These are phyloP conservation scores for Umimayanthus kanabou DNA, from an alignment of 92 coral and sea anemone genomes.

Conservation along the genomic window DNA sequence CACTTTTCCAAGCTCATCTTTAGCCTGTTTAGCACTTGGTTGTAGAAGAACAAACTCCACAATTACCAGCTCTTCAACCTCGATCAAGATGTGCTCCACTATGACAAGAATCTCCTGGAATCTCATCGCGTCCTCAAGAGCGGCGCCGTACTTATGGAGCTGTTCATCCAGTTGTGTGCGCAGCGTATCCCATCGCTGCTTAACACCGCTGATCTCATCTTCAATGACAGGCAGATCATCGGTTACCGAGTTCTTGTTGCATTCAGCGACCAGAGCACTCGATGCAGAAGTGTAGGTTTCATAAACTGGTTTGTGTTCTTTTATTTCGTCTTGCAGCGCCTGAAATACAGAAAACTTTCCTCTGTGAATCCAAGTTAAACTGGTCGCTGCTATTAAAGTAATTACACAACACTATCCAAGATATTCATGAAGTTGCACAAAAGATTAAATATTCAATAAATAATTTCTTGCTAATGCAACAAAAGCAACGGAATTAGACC, in stretches of 20 bases:
- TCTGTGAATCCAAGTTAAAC: background rate
- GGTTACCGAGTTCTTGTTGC: constrained; percentile 62
- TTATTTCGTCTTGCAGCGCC: constrained; percentile 86
- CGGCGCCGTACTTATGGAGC: constrained; percentile 59
- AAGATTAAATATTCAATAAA: too few relatives aligned
- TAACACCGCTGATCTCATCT: constrained; percentile 71
- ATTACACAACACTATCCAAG: too few relatives aligned
- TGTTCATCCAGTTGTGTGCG: constrained; percentile 65
- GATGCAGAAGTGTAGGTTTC: constrained; percentile 62
- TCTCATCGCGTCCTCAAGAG: constrained; percentile 76
- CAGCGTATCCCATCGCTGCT: constrained; percentile 80
- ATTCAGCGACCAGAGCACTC: constrained; percentile 58
- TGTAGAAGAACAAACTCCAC: constrained; percentile 67
- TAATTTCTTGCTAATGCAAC: too few relatives aligned
- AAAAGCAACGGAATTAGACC: too few relatives aligned
- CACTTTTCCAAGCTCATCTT: constrained; percentile 77
- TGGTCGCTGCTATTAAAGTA: background rate
- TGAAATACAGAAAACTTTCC: constrained; percentile 10
- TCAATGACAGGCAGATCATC: constrained; percentile 80
- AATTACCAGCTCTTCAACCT: constrained; percentile 68
- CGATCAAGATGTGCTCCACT: constrained; percentile 63
- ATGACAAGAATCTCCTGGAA: constrained; percentile 74
- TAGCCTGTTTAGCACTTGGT: constrained; percentile 66
- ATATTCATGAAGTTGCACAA: too few relatives aligned
- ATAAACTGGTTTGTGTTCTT: constrained; percentile 74